These are phyloP conservation scores for Isoperla grammatica DNA, from an alignment of 2,888 invertebrate genomes.

Conservation along the genomic window DNA sequence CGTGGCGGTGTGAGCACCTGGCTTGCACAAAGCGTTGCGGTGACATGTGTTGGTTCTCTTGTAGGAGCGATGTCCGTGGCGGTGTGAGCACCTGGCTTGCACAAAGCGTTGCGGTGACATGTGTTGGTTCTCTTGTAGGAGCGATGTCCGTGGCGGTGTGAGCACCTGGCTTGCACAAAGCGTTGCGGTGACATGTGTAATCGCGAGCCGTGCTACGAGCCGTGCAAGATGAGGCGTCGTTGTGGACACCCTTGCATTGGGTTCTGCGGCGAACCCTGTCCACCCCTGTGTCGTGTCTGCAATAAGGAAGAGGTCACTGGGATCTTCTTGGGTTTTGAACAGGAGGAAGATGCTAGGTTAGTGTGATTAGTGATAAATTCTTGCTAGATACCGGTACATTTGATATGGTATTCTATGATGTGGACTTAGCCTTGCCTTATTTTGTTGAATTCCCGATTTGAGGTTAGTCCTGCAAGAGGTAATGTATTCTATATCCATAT, in stretches of 20 bases:
- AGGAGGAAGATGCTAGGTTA: slow-evolving; percentile 50
- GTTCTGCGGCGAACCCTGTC: slow-evolving; percentile 66
- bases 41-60: too few relatives aligned
- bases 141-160: slow-evolving; percentile 44
- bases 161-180: slow-evolving; percentile 47
- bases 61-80: too few relatives aligned
- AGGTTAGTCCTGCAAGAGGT: too few relatives aligned
- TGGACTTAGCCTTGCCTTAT: too few relatives aligned
- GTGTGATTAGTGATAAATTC: slow-evolving; percentile 27
- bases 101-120: too few relatives aligned
- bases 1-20: too few relatives aligned
- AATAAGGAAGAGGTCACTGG: slow-evolving; percentile 43
- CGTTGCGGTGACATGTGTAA: slow-evolving; percentile 47
- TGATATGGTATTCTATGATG: too few relatives aligned
- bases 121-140: slow-evolving; percentile 42
- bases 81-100: too few relatives aligned
- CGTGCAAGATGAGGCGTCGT: slow-evolving; percentile 41
- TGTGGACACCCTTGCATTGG: slow-evolving; percentile 62
- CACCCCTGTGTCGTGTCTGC: slow-evolving; percentile 54
- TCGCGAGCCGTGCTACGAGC: slow-evolving; percentile 44
- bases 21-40: too few relatives aligned
- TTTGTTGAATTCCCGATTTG: too few relatives aligned
- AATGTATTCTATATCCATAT: not conserved
- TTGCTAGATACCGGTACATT: not conserved
- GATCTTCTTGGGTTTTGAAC: slow-evolving; percentile 46